phyloP scores from a whole-genome alignment of 2,888 invertebrate genomes.

The Drosophila atripex region DNA sequence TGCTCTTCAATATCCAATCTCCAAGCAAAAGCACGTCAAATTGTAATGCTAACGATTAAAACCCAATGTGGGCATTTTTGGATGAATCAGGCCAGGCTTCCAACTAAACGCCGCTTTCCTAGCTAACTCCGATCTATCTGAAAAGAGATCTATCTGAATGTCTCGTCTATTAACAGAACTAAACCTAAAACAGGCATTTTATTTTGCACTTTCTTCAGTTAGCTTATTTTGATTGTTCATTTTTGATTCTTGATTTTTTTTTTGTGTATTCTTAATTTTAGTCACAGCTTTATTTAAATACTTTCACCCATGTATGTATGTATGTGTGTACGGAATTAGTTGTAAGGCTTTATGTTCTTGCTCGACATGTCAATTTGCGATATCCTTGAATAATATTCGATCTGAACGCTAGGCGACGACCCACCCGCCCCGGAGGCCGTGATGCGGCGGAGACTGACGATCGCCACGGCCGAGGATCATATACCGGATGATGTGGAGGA shows the following conservation, averaged over 20 bases:
- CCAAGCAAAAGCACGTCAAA: constrained; percentile 55
- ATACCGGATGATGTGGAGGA: constrained; percentile 74
- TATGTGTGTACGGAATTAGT: constrained; percentile 70
- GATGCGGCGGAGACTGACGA: constrained; percentile 82
- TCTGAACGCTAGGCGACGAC: constrained; percentile 59
- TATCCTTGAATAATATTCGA: constrained; percentile 34
- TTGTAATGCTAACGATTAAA: constrained; percentile 46
- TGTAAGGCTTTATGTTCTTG: constrained; percentile 62
- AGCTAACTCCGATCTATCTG: constrained; percentile 29
- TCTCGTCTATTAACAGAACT: constrained; percentile 42
- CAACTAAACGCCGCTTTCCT: constrained; percentile 43
- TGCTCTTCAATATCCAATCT: constrained; percentile 15
- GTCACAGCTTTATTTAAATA: constrained; percentile 68
- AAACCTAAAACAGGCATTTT: constrained; percentile 26
- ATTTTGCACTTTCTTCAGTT: constrained; percentile 70
- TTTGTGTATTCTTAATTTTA: constrained; percentile 61
- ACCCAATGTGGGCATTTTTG: constrained; percentile 14
- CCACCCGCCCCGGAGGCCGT: constrained; percentile 57
- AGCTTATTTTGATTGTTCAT: constrained; percentile 40
- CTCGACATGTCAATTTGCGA: constrained; percentile 26
- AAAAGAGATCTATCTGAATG: constrained; percentile 16
- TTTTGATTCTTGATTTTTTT: constrained; percentile 23
- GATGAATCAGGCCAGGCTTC: constrained; percentile 7
- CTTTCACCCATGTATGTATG: constrained; percentile 76
- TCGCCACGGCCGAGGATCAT: constrained; percentile 79